Conservation (phyloP, 2,113 vertebrate genomes). For the Corythornis madagascariensis region DNA sequence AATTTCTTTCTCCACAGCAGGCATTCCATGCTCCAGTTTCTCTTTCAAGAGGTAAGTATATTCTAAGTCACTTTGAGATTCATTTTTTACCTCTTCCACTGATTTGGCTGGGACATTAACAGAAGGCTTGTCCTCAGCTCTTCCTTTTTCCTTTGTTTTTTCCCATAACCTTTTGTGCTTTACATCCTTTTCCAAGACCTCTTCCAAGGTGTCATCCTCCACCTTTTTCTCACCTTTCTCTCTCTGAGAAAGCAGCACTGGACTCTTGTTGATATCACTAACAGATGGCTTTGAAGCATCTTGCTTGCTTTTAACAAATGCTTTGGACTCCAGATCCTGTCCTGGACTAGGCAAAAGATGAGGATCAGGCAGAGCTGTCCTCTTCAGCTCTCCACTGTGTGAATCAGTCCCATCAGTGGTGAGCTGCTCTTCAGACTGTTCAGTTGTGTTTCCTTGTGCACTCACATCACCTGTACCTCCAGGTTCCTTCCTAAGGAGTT, state of each 20-base stretch:
- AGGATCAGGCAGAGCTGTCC: background rate
- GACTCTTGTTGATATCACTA: background rate
- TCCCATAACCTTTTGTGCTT: background rate
- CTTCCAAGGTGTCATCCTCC: background rate
- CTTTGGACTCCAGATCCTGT: background rate
- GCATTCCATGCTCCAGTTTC: background rate
- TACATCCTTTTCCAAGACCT: conserved; percentile 21
- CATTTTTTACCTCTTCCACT: background rate
- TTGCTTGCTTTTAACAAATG: background rate
- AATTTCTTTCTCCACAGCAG: background rate
- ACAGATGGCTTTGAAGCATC: background rate
- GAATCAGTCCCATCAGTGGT: background rate
- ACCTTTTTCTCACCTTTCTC: background rate
- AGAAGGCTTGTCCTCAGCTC: background rate
- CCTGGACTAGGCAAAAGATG: background rate
- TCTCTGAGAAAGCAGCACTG: background rate
- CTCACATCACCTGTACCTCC: background rate
- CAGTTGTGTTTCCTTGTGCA: background rate
- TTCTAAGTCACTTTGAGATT: background rate
- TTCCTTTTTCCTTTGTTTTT: background rate
- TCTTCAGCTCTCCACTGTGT: background rate
- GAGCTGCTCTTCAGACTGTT: background rate
- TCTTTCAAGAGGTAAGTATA: background rate
- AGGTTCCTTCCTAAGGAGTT: background rate
- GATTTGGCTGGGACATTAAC: background rate